These are phyloP conservation scores for Coremacera marginata DNA, from an alignment of 2,888 invertebrate species.

Conservation along the genomic window DNA sequence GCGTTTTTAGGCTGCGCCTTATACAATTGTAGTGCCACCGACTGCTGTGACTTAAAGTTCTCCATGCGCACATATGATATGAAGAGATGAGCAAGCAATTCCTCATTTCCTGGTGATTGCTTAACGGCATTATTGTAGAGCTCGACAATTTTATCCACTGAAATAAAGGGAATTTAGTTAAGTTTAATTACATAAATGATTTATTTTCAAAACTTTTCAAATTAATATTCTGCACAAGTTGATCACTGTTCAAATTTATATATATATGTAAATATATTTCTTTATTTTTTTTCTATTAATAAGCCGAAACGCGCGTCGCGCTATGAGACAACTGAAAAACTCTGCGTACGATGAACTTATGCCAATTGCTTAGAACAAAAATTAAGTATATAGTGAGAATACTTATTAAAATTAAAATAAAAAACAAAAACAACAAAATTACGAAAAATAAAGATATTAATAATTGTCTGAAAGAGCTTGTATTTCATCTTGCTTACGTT, in stretches of 20 bases:
- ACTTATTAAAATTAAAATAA: neutral
- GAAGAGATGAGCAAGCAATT: conserved; percentile 92
- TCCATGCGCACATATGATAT: conserved; percentile 94
- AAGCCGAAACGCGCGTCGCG: neutral
- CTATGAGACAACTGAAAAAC: conserved; percentile 1
- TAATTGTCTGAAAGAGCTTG: neutral
- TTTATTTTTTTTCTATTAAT: conserved; percentile 11
- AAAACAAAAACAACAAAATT: neutral
- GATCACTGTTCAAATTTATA: conserved; percentile 20
- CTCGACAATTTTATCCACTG: conserved; percentile 89
- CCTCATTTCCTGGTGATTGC: conserved; percentile 88
- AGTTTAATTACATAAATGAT: neutral
- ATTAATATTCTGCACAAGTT: conserved; percentile 1
- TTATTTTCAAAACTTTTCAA: neutral
- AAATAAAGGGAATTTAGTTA: conserved; percentile 16
- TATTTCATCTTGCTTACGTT: conserved; percentile 75
- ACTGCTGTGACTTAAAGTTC: conserved; percentile 91
- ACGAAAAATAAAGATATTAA: neutral
- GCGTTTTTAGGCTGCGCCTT: conserved; percentile 94
- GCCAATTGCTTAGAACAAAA: conserved; percentile 16
- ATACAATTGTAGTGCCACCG: conserved; percentile 89
- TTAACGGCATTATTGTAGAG: conserved; percentile 91
- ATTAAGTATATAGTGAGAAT: neutral
- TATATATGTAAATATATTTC: conserved; percentile 1
- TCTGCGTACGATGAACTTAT: conserved; percentile 18